Base-by-base conservation (phyloP, 2,888 invertebrate species). In the Chorisops tibialis region DNA sequence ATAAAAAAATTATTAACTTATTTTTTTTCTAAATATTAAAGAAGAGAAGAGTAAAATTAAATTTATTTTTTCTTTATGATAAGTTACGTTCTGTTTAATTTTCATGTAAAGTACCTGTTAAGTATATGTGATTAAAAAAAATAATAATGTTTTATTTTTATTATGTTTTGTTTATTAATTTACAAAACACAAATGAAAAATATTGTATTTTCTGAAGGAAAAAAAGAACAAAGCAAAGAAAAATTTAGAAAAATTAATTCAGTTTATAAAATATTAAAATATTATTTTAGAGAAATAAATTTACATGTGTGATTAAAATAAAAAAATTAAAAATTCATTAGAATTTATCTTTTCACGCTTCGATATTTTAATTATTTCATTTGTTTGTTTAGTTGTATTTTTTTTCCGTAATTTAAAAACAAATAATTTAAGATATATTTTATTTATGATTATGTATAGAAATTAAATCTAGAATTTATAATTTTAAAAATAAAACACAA, bases 101-200 rank as follows among this genome's bases (percentile, higher is more conserved):
- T 66, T 60, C 64, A 7, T 66, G 59, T 67, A 67, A 64, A 67
- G 68, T 68, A 68, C 68, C 68, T 68, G 67, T 67, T 67, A 68
- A 68, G 66, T 67, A 66, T 66, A 56, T 68, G 62, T 65, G 64
- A 61, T 63, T 64, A 47, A 50, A 59, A 50, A 16, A n/a, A n/a
- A n/a, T n/a, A n/a, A n/a, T n/a, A n/a, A 30, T 30, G 30, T 30
- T 30, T 16, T 19, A 54, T 45, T 19, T 22, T 54, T 22, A n/a
- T 48, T 39, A 30, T 43, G 21, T 45, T 43, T 22, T 19, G 24
- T 47, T 2, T 14, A 1, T 24, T 38, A 21, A 41, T 30, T 58
- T 45, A 45, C 21, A 22, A 43, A 35, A 48, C 14, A 37, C n/a
- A 48, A 2, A 47, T 6, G 21, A 45, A 45, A 16, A 45, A 45